These are phyloP conservation scores for Etheostoma cragini DNA, from an alignment of 2,113 vertebrate species.

Conservation along the genomic window DNA sequence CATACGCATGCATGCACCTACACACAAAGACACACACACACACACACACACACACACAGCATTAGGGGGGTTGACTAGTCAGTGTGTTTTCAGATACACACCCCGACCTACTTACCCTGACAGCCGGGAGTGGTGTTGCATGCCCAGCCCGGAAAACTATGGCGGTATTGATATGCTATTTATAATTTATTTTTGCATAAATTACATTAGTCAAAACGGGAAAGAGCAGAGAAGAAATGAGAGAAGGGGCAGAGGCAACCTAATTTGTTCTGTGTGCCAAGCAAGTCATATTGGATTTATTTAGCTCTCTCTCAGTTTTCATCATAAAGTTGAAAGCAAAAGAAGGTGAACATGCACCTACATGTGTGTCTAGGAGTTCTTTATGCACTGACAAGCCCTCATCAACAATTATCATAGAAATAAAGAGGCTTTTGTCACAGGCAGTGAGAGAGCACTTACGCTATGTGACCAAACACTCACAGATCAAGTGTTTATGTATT, in stretches of 20 bases:
- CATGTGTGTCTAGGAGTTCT: conserved; percentile 20
- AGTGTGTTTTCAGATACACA: conserved; percentile 46
- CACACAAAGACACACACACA: neutral
- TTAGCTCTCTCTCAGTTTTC: conserved; percentile 52
- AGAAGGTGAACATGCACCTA: conserved; percentile 58
- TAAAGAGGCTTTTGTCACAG: conserved; percentile 38
- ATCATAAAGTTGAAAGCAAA: conserved; percentile 59
- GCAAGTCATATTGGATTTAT: conserved; percentile 66
- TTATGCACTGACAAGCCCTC: conserved; percentile 26
- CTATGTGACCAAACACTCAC: conserved; percentile 50
- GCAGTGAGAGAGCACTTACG: conserved; percentile 35
- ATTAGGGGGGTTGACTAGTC: conserved; percentile 35
- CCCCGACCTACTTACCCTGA: conserved; percentile 75
- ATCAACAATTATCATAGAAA: conserved; percentile 37
- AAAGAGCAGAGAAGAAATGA: conserved; percentile 44
- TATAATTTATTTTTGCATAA: conserved; percentile 83
- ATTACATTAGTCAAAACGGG: conserved; percentile 81
- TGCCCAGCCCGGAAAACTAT: conserved; percentile 71
- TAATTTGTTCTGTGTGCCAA: conserved; percentile 62
- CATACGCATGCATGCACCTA: neutral
- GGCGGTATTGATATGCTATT: conserved; percentile 81
- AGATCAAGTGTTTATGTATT: conserved; percentile 59
- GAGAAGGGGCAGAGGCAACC: conserved; percentile 65
- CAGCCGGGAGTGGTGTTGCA: conserved; percentile 68
- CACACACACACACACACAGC: conserved; percentile 26